Evolutionary conservation across 2,113 vertebrate genomes (phyloP).

Genomic region (Pachypanchax playfairii): DNA sequence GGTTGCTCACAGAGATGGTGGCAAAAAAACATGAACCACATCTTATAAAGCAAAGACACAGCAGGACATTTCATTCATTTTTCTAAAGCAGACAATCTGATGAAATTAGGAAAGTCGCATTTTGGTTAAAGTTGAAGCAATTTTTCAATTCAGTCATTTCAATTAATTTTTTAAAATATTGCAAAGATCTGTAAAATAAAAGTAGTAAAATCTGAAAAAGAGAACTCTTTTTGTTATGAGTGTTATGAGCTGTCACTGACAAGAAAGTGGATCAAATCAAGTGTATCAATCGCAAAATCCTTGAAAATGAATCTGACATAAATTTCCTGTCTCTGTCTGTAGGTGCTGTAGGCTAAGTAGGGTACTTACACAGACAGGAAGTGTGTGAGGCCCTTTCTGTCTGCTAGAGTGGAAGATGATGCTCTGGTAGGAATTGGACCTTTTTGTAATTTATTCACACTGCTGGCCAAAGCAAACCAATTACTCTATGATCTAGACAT

Average conservation of each 20-base stretch:
- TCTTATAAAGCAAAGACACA: not conserved
- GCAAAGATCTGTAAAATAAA: not conserved
- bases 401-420: slow-evolving; percentile 51
- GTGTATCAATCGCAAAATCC: slow-evolving; percentile 4
- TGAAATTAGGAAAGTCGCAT: not conserved
- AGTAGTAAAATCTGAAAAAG: not conserved
- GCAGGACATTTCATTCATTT: not conserved
- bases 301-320: slow-evolving; percentile 44
- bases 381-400: slow-evolving; percentile 54
- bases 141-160: too few species aligned
- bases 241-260: not conserved
- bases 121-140: too few species aligned
- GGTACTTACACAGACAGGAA: slow-evolving; percentile 48
- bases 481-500: slow-evolving; percentile 25
- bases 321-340: slow-evolving; percentile 51
- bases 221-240: not conserved
- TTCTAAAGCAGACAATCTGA: not conserved
- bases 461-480: slow-evolving; percentile 37
- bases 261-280: not conserved
- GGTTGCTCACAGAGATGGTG: slow-evolving; percentile 14
- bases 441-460: slow-evolving; percentile 48
- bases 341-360: slow-evolving; percentile 47
- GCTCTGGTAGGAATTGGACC: slow-evolving; percentile 32
- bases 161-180: not conserved
- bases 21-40: slow-evolving; percentile 3